Evolutionary conservation across 2,113 vertebrate species (phyloP).

Genomic region (Anarrhichthys ocellatus): DNA sequence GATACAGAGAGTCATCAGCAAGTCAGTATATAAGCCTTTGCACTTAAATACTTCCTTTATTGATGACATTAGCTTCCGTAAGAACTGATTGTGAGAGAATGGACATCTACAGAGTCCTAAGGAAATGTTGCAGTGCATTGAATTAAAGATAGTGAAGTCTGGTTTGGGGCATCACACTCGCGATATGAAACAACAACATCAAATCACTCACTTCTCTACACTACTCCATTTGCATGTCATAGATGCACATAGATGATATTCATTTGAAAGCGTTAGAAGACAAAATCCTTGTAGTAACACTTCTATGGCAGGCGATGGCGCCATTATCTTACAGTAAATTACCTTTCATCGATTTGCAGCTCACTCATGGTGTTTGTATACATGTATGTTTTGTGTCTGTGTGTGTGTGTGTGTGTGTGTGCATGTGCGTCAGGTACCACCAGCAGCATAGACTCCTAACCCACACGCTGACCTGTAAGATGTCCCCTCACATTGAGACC

Average conservation of each 20-base stretch:
- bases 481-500: slow-evolving; percentile 86
- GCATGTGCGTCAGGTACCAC: slow-evolving; percentile 82
- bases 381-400: neutral
- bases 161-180: neutral
- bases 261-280: neutral
- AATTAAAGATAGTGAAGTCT: neutral
- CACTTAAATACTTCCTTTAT: neutral
- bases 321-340: neutral
- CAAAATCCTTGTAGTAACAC: slow-evolving; percentile 30
- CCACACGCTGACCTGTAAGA: slow-evolving; percentile 80
- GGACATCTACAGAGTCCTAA: neutral
- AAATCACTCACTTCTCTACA: neutral
- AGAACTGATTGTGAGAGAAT: neutral
- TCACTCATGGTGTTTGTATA: neutral
- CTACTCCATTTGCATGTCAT: neutral
- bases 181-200: neutral
- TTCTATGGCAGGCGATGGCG: slow-evolving; percentile 30
- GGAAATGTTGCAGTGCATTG: neutral
- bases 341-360: neutral
- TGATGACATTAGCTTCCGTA: neutral
- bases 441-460: slow-evolving; percentile 83
- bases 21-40: slow-evolving; percentile 77
- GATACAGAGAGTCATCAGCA: slow-evolving; percentile 83
- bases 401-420: slow-evolving; percentile 21
- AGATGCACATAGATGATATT: neutral